Evolutionary conservation across 2,113 vertebrate species (phyloP), one percentile per base, ranked within the genome.

Genomic region (Abramis brama): DNA sequence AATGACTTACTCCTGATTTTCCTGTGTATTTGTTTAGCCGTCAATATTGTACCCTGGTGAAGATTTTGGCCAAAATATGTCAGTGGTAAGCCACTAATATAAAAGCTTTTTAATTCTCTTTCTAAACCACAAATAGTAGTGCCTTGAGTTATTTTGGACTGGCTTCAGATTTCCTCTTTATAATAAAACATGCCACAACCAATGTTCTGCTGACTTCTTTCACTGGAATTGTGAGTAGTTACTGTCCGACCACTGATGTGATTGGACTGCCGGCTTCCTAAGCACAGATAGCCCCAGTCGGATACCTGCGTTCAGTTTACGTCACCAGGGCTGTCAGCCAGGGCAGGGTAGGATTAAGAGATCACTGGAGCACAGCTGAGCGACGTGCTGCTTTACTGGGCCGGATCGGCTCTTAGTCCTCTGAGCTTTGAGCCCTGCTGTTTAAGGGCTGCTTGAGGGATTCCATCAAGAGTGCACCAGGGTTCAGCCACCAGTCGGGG

Each of bases 381-480:
- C 87, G 57, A 85, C 89, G 62, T 92, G 90, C 85, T 89, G 87
- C 90, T 94, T 94, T 93, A 94, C 92, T 92, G 91, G 91, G 77
- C 82, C 82, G 90, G 92, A 93, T 93, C 92, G 89, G 91, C 92
- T 88, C 91, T 90, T 88, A 84, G 92, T 84, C 91, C 87, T 89
- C 87, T 86, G 79, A 84, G 90, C 93, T 94, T 93, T 94, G 93
- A 92, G 92, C 75, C 94, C 94, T 93, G 94, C 94, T 94, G 93
- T 94, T 93, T 94, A 91, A 93, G 86, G 89, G 86, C 83, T 90
- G 92, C 90, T 91, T 93, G 90, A 89, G 92, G 92, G 93, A 94
- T 94, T 93, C 93, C 92, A 93, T 90, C 87, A 91, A 76, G 86
- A 92, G 93, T 90, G 91, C 93, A 92, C 85, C 30, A 82, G 87